Evolutionary conservation across 2,797 vertebrate genomes (phyloP), one percentile per base, ranked within the genome.

Genomic region (Platalea minor): DNA sequence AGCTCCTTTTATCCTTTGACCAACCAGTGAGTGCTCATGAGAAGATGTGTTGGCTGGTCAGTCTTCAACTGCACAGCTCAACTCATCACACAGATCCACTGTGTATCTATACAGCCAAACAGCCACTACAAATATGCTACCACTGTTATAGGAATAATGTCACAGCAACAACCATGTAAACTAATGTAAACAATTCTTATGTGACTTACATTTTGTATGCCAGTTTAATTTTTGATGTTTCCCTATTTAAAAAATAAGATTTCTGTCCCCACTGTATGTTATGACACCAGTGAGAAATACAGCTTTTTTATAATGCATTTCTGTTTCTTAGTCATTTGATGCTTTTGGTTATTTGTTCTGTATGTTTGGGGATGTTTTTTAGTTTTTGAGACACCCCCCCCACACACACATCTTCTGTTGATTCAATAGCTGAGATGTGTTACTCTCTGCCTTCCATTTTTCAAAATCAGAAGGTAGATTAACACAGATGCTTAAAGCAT

Each of bases 401-500:
- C 41, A 41, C 39, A 41, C 41, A 61, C 80, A 81, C 93, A 82
- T 91, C 80, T 75, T 74, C 59, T 73, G 50, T 79, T 33, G 26
- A 53, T 91, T 91, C 54, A 72, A 63, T 78, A 90, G 82, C 76
- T 60, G 69, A 92, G 67, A 64, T 65, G 29, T 69, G 63, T 63
- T 80, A 56, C 39, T 63, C 31, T 83, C 91, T 92, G 74, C 57
- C 41, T 78, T 57, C 61, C 51, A 79, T 94, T 96, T 93, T 85
- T 96, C 94, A 93, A 81, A 85, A 92, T 92, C 89, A 74, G 61
- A 85, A 90, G 77, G 83, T 61, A 75, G 86, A 92, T 92, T 94
- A 96, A 91, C 86, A 82, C 46, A 80, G 74, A 77, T 64, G 77
- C 67, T 96, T 97, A 94, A 96, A 61, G 80, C 76, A 95, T 95